Base-by-base conservation (phyloP, 2,797 vertebrate species). In the Sternarchorhynchus goeldii region DNA sequence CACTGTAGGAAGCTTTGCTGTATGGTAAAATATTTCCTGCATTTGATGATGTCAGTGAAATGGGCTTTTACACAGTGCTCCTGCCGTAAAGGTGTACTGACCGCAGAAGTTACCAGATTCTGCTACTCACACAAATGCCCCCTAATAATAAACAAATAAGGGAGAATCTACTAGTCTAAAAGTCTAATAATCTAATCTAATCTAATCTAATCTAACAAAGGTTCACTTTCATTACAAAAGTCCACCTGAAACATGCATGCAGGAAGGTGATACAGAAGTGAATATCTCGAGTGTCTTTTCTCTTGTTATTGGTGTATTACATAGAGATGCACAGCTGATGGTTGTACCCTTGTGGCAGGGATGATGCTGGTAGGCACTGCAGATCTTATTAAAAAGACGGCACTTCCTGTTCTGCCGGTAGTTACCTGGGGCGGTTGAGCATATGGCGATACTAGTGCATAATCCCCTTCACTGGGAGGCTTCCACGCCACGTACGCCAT, bases 331-430 rank as follows among this genome's bases (percentile, higher is more conserved):
- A 80, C 83, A 79, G 65, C 72, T 77, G 79, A 85, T 55, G 66
- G 69, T 41, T 79, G 73, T 67, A 68, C 74, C 79, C 84, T 62
- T 36, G 74, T 62, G 84, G 80, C 77, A 68, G 77, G 78, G 79
- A 73, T 3, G 50, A 73, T 57, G 69, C 77, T 81, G 79, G 82
- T 82, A 85, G 77, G 72, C 80, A 73, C 55, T 71, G 76, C 41
- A 12, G 36, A 21, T 56, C 77, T 88, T 89, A 88, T 89, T 91
- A 91, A 91, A 90, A 90, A 87, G 87, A 76, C 75, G 76, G 73
- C 67, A 67, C 85, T 88, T 91, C 88, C 90, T 90, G 88, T 87
- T 90, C 80, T 81, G 85, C 83, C 72, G 62, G 73, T 81, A 86
- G 86, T 89, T 87, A 86, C 86, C 87, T 79, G 85, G 85, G 80